Base-by-base conservation (phyloP, 2,113 vertebrate genomes). In the Columbina picui region DNA sequence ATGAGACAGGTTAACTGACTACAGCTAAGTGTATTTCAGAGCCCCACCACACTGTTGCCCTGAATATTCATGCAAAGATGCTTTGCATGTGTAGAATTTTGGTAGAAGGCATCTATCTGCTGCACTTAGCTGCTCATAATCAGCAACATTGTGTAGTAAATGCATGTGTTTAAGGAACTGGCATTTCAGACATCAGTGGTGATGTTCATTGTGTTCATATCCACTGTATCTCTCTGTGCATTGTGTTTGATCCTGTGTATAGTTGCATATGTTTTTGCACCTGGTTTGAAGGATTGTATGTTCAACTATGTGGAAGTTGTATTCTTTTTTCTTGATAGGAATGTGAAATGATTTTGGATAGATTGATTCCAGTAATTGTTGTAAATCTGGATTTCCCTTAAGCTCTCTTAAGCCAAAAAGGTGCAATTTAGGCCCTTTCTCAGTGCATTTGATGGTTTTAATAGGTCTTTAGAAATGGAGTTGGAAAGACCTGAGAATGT, bases 21-120 rank as follows among this genome's bases (percentile, higher is more conserved):
- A 14, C 27, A 34, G 16, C 57, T 32, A 36, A 76, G 41, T 8
- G 0, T 45, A 7, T 86, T 74, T 77, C 22, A 76, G 43, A 50
- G 9, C 19, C 27, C 14, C 14, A 10, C 1, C 16, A 1, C 0
- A 5, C 26, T 13, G 21, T 38, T 67, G 43, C 18, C n/a, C 15
- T 73, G 79, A 82, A 41, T 76, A 41, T 29, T 50, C 60, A 32
- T 52, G 32, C 22, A 22, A 61, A 89, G 64, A 23, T 53, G 55
- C 39, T 65, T 67, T 55, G 41, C 20, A 1, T 36, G 64, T 27
- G 32, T 38, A 47, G 76, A 59, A 55, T 96, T 93, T 59, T 64
- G 30, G 60, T 41, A 39, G 25, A 63, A 87, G 78, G 27, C 26
- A 0, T 36, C 23, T 75, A 4, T 68, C 23, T 53, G n/a, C 60